A percentile compares a stretch with the other conserved stretches of the same genome.
Evolutionary conservation across 2,797 vertebrate genomes (phyloP).

Genomic region (Crocidura indochinensis): DNA sequence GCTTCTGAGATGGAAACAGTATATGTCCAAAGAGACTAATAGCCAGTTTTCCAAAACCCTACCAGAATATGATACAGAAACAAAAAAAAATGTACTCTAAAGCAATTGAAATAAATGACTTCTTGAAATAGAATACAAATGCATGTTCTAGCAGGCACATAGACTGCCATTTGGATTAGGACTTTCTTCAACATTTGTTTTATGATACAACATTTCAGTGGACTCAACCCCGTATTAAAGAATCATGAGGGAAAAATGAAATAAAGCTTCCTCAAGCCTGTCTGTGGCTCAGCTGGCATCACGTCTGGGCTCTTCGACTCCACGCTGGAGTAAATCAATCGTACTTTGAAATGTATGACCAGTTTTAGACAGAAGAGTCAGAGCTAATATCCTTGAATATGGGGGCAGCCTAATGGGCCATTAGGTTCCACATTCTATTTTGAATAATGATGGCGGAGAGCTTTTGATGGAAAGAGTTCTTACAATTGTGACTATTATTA

Average conservation of each 20-base stretch:
- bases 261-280: neutral
- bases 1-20: neutral
- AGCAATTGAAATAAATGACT: constrained; percentile 19
- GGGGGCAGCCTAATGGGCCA: neutral
- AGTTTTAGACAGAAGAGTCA: constrained; percentile 9
- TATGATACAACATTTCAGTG: constrained; percentile 13
- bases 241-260: neutral
- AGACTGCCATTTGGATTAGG: neutral
- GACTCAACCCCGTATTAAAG: neutral
- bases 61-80: neutral
- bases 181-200: constrained; percentile 45
- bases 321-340: neutral
- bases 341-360: neutral
- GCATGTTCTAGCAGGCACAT: neutral
- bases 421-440: constrained; percentile 43
- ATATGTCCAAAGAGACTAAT: neutral
- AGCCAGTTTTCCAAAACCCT: constrained; percentile 14
- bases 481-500: constrained; percentile 5
- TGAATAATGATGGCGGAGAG: constrained; percentile 17
- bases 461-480: constrained; percentile 7
- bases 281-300: neutral
- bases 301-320: neutral
- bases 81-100: neutral
- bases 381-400: constrained; percentile 50
- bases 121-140: neutral